Base-by-base conservation (phyloP, 1,140 invertebrate species). In the Atta colombica region DNA sequence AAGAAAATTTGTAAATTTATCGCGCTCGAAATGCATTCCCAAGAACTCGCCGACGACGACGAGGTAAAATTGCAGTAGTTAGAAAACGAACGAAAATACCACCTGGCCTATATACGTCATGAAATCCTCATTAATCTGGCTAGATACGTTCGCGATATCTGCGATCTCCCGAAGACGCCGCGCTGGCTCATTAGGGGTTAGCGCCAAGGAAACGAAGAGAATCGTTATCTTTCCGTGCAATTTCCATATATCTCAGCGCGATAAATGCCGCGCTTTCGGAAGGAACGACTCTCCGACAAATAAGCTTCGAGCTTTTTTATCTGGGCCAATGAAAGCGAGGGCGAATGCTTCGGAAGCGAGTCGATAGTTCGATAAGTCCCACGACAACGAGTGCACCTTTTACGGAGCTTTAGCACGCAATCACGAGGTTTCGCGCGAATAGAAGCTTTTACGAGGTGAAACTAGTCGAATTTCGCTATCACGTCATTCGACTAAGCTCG, bases 341-440 rank as follows among this genome's bases (percentile, higher is more conserved):
- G 74, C 87, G 85, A 84, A 55, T 71, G 58, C 66, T 88, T 89
- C 58, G 68, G 69, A 87, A 69, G 61, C 85, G 92, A 91, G 91
- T 90, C 90, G 86, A 91, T 90, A 90, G 90, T 91, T 88, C 84
- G 87, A 91, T 91, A 87, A 89, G 86, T 90, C 86, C 89, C 60
- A 85, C 68, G 81, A 88, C 75, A 92, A 69, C 80, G 72, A 61
- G 84, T 49, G 68, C 80, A 81, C 88, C 85, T 91, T 51, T 69
- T 92, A 91, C 87, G 81, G 77, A 89, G 78, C 82, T 71, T 92
- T 90, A 87, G 86, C 91, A 92, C 91, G 89, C 91, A 82, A 92
- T 88, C 89, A 90, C 86, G 74, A 90, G 81, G 71, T 89, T 80
- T 82, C 68, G 65, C 58, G 58, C 69, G 80, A 90, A 77, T 53